A percentile compares a stretch with the other conserved stretches of the same genome.
Evolutionary conservation across 2,888 invertebrate genomes (phyloP).

Genomic region (Pyrocoelia pectoralis): DNA sequence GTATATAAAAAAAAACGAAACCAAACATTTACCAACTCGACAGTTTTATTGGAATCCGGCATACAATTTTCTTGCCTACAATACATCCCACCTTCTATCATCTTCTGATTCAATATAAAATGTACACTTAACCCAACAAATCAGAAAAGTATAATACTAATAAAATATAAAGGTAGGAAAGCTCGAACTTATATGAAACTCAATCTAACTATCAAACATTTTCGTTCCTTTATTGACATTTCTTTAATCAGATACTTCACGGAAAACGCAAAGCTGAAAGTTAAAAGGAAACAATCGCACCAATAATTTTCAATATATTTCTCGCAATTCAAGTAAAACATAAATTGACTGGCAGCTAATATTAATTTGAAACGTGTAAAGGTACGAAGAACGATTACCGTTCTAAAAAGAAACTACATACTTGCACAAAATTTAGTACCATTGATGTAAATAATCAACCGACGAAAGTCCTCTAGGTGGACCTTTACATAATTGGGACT

Average conservation of each 20-base stretch:
- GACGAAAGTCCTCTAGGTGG: too few species aligned
- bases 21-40: slow-evolving; percentile 12
- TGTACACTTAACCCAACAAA: slow-evolving; percentile 2
- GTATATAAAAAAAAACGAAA: slow-evolving; percentile 5
- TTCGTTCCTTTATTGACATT: slow-evolving; percentile 1
- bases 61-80: neutral
- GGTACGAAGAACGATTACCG: too few species aligned
- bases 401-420: too few species aligned
- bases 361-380: too few species aligned
- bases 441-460: too few species aligned
- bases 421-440: too few species aligned
- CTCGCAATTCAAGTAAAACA: too few species aligned
- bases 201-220: slow-evolving; percentile 5
- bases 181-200: neutral
- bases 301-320: too few species aligned
- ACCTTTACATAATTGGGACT: too few species aligned
- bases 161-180: slow-evolving; percentile 5
- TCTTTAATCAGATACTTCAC: neutral
- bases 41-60: slow-evolving; percentile 6
- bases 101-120: neutral
- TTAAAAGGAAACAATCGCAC: too few species aligned
- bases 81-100: neutral
- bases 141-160: slow-evolving; percentile 7
- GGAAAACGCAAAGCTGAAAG: too few species aligned
- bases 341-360: too few species aligned